Evolutionary conservation across 2,888 invertebrate species (phyloP).

Genomic region (Allacma fusca): DNA sequence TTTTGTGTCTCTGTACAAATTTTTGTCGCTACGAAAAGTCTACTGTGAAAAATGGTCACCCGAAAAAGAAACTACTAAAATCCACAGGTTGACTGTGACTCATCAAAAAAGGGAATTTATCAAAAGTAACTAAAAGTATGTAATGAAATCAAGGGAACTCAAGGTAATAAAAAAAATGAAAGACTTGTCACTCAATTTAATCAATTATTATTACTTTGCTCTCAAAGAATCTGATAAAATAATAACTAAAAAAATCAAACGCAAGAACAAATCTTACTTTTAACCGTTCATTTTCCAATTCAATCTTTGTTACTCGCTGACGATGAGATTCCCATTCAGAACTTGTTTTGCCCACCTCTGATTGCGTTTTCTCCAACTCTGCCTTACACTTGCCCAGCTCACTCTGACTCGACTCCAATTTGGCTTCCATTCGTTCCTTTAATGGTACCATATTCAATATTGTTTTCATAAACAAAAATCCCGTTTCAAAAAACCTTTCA

Average conservation of each 20-base stretch:
- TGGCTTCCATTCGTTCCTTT: constrained; percentile 82
- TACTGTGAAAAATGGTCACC: too few species aligned
- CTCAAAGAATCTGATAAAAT: neutral
- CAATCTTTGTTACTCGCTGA: constrained; percentile 82
- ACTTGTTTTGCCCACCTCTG: constrained; percentile 86
- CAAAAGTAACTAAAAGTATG: too few species aligned
- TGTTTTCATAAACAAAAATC: neutral
- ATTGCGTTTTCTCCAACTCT: constrained; percentile 88
- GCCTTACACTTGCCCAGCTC: constrained; percentile 94
- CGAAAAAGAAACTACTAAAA: too few species aligned
- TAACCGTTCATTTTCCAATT: constrained; percentile 85
- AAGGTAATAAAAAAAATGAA: too few species aligned
- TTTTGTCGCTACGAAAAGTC: too few species aligned
- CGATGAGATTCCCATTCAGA: constrained; percentile 88
- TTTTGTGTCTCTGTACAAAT: too few species aligned
- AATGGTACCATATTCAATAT: neutral
- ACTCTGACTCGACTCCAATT: constrained; percentile 89
- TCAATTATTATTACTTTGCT: too few species aligned
- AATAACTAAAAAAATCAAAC: constrained; percentile 23
- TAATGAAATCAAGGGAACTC: too few species aligned
- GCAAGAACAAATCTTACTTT: constrained; percentile 45
- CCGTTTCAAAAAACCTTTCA: too few species aligned
- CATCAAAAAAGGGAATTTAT: too few species aligned
- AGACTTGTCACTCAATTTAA: too few species aligned
- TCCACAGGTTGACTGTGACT: too few species aligned